Evolutionary conservation across 2,113 vertebrate genomes (phyloP), one percentile per base, ranked within the genome.

Genomic region (Crocuta crocuta): DNA sequence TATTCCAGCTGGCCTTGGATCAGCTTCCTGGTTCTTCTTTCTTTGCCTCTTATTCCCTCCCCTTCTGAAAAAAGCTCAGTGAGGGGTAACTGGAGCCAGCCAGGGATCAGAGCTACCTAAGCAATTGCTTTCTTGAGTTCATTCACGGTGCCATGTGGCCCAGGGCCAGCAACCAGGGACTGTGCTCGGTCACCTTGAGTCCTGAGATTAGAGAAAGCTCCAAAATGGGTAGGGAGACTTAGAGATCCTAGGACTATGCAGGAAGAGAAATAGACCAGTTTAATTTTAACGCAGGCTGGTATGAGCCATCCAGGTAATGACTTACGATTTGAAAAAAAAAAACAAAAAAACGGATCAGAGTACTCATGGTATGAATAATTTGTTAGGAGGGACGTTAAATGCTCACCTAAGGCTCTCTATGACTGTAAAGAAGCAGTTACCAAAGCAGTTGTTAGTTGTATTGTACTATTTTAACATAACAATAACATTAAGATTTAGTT

Each of bases 51-150:
- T 35, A 24, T 19, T 61, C 19, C 45, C 50, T 28, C 39, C 23
- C 19, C 39, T 80, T 84, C 82, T 63, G 70, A 63, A 95, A 90
- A 90, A 80, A 91, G 21, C 19, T 61, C 39, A 68, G 13, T 63
- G 79, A 79, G 43, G 26, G 92, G 43, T 88, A 87, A 53, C 90
- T 33, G 31, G 45, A 84, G 63, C 83, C 24, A 55, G 33, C 35
- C 45, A 65, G 43, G 76, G 66, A 73, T 89, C 79, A 86, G 82
- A 94, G 74, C 61, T 24, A 45, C 61, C 83, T 73, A 90, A 90
- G 70, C 31, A 10, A 81, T 96, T 15, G 48, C 68, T 97, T 97
- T 80, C 95, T 93, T 89, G 68, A 16, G 61, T 96, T 97, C 88
- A 86, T 96, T 94, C n/a, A 58, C 63, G 78, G 74, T 92, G 87